Conservation (phyloP, 2,113 vertebrate species). For the Cheirogaleus medius region DNA sequence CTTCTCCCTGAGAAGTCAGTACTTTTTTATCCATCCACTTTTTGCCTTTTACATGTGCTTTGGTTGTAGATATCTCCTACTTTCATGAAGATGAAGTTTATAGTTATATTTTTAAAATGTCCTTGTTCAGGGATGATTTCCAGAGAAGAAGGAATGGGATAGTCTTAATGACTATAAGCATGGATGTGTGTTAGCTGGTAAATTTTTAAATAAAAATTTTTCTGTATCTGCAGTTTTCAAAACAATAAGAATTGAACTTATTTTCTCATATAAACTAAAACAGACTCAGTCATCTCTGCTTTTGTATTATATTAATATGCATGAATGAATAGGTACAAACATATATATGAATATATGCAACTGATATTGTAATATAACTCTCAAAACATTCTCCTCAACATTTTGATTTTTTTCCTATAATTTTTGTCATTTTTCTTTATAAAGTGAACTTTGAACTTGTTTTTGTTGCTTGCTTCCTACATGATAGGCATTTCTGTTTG, state of each 20-base stretch:
- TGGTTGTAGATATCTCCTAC: neutral
- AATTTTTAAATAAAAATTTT: neutral
- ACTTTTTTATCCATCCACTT: neutral
- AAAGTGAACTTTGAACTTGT: neutral
- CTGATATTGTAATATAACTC: neutral
- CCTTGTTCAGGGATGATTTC: neutral
- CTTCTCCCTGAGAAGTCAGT: neutral
- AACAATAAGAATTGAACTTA: neutral
- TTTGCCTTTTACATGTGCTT: neutral
- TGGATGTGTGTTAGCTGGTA: neutral
- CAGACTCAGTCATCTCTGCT: neutral
- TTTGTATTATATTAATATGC: neutral
- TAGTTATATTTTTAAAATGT: neutral
- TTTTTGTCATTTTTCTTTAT: neutral
- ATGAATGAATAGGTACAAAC: neutral
- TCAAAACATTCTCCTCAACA: neutral
- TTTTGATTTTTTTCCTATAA: neutral
- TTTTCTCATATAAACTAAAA: neutral
- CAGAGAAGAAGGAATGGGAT: neutral
- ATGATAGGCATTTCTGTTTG: neutral
- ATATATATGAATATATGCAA: neutral
- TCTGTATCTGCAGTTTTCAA: neutral
- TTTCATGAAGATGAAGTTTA: neutral
- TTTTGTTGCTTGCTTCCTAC: neutral
- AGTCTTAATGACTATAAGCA: neutral